Evolutionary conservation across 2,888 invertebrate species (phyloP).

Genomic region (Leptinotarsa tumamoca): DNA sequence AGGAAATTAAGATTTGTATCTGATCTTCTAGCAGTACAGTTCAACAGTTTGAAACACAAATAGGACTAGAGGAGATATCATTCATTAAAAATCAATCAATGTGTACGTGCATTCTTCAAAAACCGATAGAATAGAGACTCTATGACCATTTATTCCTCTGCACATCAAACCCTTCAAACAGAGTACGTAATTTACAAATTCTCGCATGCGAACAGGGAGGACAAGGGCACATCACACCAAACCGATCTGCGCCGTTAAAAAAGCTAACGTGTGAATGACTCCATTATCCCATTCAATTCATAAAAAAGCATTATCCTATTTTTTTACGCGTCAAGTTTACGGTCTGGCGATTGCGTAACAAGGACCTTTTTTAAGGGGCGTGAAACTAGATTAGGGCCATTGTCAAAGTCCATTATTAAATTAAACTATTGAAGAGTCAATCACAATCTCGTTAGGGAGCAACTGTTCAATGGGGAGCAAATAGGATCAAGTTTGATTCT

Average conservation of each 20-base stretch:
- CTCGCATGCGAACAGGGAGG: too few relatives aligned
- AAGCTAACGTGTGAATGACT: conserved; percentile 36
- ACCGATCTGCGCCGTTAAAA: conserved; percentile 1
- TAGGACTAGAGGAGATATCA: too few relatives aligned
- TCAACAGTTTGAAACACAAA: too few relatives aligned
- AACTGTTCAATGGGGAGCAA: conserved; percentile 43
- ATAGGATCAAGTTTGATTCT: conserved; percentile 41
- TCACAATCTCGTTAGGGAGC: conserved; percentile 56
- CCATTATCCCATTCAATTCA: conserved; percentile 42
- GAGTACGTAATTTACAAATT: too few relatives aligned
- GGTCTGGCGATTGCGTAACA: conserved; percentile 55
- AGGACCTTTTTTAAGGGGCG: conserved; percentile 57
- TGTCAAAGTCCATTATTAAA: conserved; percentile 60
- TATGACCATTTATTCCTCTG: too few relatives aligned
- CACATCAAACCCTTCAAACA: too few relatives aligned
- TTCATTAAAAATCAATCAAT: too few relatives aligned
- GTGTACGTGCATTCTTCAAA: too few relatives aligned
- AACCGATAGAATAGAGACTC: too few relatives aligned
- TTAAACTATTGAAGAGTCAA: conserved; percentile 62
- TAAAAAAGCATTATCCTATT: conserved; percentile 53
- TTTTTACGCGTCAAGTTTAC: conserved; percentile 57
- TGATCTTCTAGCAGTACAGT: too few relatives aligned
- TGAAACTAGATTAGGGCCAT: conserved; percentile 61
- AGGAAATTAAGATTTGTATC: too few relatives aligned
- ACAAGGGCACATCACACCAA: background rate